These are phyloP conservation scores for Anticlea derivata DNA, from an alignment of 2,888 invertebrate species.

Conservation along the genomic window DNA sequence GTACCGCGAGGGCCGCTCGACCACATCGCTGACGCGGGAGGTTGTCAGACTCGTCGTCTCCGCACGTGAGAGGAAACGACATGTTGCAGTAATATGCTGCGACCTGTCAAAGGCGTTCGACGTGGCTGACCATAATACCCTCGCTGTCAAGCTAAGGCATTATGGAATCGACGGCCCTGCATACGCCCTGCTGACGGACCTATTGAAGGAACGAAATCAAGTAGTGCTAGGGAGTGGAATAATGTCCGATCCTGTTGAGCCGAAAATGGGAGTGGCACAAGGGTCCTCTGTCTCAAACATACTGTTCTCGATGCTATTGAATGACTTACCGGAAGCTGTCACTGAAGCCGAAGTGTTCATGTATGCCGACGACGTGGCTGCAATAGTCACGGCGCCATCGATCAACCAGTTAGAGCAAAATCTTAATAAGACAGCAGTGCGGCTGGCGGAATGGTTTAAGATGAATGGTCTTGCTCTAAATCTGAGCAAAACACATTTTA, in stretches of 20 bases:
- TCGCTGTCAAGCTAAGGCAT: background rate
- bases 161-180: constrained; percentile 3
- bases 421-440: background rate
- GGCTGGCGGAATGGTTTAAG: background rate
- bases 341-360: background rate
- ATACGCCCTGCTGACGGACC: background rate
- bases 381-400: background rate
- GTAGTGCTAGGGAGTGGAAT: background rate
- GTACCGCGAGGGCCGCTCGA: background rate
- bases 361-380: constrained; percentile 15
- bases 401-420: background rate
- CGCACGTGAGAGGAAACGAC: background rate
- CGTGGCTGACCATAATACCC: constrained; percentile 1
- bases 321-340: background rate
- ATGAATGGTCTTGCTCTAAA: constrained; percentile 3
- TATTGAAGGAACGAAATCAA: background rate
- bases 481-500: background rate
- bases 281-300: constrained; percentile 10
- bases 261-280: constrained; percentile 9
- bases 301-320: constrained; percentile 6
- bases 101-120: constrained; percentile 13
- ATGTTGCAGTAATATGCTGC: constrained; percentile 7
- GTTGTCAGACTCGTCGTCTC: background rate
- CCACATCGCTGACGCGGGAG: constrained; percentile 8
- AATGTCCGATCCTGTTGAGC: background rate